Evolutionary conservation across 2,797 vertebrate genomes (phyloP).

Genomic region (Rhabdophis nuchalis): DNA sequence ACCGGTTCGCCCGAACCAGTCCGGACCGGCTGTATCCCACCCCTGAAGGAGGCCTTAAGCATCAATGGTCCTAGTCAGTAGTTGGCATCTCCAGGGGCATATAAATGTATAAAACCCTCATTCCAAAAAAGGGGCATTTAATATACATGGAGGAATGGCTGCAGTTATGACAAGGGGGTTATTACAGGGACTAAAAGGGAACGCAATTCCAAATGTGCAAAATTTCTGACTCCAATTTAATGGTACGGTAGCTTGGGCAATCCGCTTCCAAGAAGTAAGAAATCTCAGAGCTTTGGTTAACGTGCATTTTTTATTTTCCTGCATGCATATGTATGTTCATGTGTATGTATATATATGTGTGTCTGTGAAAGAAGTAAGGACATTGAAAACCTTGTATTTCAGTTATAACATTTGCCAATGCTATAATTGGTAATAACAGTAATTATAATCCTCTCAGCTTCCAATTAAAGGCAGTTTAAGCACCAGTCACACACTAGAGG

Average conservation of each 20-base stretch:
- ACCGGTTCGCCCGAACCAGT: too few relatives aligned
- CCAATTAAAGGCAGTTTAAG: background rate
- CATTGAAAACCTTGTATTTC: background rate
- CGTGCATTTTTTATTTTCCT: background rate
- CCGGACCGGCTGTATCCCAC: too few relatives aligned
- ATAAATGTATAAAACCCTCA: background rate
- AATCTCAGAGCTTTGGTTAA: background rate
- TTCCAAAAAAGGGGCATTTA: background rate
- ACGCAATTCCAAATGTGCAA: background rate
- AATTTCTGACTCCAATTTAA: background rate
- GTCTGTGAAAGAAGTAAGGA: background rate
- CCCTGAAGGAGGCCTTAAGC: background rate
- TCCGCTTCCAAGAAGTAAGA: background rate
- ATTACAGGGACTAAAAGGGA: background rate
- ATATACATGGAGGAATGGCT: background rate
- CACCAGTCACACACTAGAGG: background rate
- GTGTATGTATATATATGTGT: background rate
- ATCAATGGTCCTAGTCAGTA: background rate
- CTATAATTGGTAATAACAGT: background rate
- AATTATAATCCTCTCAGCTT: background rate
- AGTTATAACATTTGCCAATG: background rate
- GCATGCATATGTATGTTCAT: background rate
- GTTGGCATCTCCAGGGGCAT: background rate
- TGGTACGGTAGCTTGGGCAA: background rate
- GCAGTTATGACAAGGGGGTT: background rate